phyloP scores from a whole-genome alignment of 2,797 vertebrate species.

The Lacerta viridis region DNA sequence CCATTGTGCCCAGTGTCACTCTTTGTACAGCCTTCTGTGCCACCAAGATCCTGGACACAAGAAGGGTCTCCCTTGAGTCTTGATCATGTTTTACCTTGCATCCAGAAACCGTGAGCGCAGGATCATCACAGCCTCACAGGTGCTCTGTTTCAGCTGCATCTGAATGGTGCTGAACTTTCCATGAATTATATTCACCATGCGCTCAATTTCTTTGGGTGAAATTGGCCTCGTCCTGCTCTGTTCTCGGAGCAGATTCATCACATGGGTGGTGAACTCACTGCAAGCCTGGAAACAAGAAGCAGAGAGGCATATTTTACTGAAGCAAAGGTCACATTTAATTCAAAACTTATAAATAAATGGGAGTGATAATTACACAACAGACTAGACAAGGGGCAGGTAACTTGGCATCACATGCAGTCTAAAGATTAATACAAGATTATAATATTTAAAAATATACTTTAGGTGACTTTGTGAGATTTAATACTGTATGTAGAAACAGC shows the following conservation, averaged over 20 bases:
- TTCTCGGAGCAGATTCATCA: conserved; percentile 87
- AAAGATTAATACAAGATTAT: not conserved
- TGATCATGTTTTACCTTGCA: conserved; percentile 70
- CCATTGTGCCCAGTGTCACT: not conserved
- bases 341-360: not conserved
- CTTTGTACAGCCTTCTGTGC: not conserved
- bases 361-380: not conserved
- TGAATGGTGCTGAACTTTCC: conserved; percentile 86
- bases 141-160: conserved; percentile 87
- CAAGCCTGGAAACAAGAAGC: conserved; percentile 80
- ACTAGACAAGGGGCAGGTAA: not conserved
- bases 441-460: not conserved
- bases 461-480: not conserved
- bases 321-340: conserved; percentile 6
- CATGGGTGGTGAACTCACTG: conserved; percentile 88
- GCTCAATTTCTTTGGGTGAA: conserved; percentile 84
- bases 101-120: conserved; percentile 81
- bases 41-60: not conserved
- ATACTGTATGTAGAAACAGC: not conserved
- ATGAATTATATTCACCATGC: conserved; percentile 86
- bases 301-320: conserved; percentile 37
- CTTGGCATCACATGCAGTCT: conserved; percentile 1
- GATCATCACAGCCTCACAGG: conserved; percentile 85
- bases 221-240: conserved; percentile 86
- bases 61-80: rapidly evolving